These are phyloP conservation scores for Omphaloscelis lunosa DNA, from an alignment of 2,888 invertebrate species.

Conservation along the genomic window DNA sequence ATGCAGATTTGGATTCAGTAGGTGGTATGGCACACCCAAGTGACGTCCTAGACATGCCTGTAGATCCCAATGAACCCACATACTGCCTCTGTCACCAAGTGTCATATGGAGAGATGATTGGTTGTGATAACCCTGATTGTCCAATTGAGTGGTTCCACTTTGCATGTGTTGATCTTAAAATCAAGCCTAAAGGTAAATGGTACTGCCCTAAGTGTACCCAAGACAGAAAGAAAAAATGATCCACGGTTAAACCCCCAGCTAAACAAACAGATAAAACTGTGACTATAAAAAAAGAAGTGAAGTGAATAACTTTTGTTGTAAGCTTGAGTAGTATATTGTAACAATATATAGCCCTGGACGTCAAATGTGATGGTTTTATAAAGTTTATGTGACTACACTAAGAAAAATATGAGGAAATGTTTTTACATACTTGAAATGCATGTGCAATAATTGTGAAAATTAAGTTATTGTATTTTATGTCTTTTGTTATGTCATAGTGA, in stretches of 20 bases:
- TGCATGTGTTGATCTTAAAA: slow-evolving; percentile 97
- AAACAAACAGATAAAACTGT: slow-evolving; percentile 86
- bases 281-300: slow-evolving; percentile 82
- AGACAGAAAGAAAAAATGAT: slow-evolving; percentile 95
- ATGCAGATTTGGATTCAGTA: slow-evolving; percentile 88
- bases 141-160: slow-evolving; percentile 99
- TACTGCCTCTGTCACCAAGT: slow-evolving; percentile 99
- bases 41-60: slow-evolving; percentile 97
- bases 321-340: slow-evolving; percentile 54
- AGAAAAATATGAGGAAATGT: slow-evolving; percentile 34
- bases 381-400: slow-evolving; percentile 40
- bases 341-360: slow-evolving; percentile 35
- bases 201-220: slow-evolving; percentile 98
- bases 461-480: slow-evolving; percentile 42
- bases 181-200: slow-evolving; percentile 98
- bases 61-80: slow-evolving; percentile 99
- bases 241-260: slow-evolving; percentile 77
- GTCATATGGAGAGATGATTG: slow-evolving; percentile 99
- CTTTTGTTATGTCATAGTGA: slow-evolving; percentile 49
- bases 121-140: slow-evolving; percentile 97
- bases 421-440: slow-evolving; percentile 56
- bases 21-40: slow-evolving; percentile 94
- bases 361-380: slow-evolving; percentile 59
- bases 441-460: slow-evolving; percentile 65
- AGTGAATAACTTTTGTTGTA: slow-evolving; percentile 70